phyloP scores from a whole-genome alignment of 2,113 vertebrate genomes.

The Rhineura floridana region DNA sequence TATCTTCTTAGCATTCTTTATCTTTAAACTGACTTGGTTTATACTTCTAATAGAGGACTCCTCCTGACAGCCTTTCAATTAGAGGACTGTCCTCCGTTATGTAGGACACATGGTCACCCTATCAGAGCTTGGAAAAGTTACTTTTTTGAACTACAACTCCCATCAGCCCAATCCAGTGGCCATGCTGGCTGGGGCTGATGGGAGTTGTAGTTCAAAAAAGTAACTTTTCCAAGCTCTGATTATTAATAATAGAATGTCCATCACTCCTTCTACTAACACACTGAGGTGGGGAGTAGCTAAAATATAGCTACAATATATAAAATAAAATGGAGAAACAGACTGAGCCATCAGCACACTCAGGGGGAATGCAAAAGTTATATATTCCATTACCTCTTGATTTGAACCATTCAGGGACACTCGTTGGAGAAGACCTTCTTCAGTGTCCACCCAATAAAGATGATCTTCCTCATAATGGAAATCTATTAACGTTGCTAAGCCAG shows the following conservation, averaged over 20 bases:
- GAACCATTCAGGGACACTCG: conserved; percentile 81
- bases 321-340: neutral
- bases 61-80: neutral
- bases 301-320: too few species aligned
- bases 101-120: neutral
- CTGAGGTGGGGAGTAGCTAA: neutral
- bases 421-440: conserved; percentile 80
- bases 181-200: too few species aligned
- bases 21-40: too few species aligned
- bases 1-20: too few species aligned
- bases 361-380: neutral
- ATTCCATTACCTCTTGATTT: conserved; percentile 82
- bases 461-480: conserved; percentile 86
- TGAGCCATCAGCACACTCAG: neutral
- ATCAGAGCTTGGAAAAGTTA: too few species aligned
- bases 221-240: too few species aligned
- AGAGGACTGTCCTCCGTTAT: neutral
- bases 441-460: conserved; percentile 88
- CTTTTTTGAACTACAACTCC: too few species aligned
- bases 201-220: too few species aligned
- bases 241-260: neutral
- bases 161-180: too few species aligned
- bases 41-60: too few species aligned
- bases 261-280: neutral
- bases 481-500: conserved; percentile 76